Conservation (phyloP, 35 echinoderm and acorn worm species). For the Anneissia japonica region DNA sequence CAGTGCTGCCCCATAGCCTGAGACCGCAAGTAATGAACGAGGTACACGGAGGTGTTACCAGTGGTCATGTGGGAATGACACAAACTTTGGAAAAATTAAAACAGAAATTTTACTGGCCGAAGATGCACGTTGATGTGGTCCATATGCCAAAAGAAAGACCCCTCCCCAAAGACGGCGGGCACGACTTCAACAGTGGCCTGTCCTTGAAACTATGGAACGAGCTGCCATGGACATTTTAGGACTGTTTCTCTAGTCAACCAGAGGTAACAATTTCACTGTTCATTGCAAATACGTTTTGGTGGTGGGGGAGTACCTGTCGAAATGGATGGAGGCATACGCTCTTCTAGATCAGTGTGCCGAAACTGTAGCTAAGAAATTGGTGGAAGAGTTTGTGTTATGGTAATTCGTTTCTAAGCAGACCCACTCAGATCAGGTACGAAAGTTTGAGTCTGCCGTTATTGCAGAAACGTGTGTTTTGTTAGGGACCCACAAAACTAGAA, state of each 20-base stretch:
- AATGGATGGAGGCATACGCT: slow-evolving; percentile 63
- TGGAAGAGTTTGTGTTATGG: no score
- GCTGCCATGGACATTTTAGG: slow-evolving; percentile 66
- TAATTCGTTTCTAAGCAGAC: no score
- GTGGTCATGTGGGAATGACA: slow-evolving; percentile 31
- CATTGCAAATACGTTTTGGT: slow-evolving; percentile 44
- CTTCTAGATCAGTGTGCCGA: slow-evolving; percentile 34
- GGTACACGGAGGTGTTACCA: slow-evolving; percentile 39
- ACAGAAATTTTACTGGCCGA: slow-evolving; percentile 15
- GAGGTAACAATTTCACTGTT: no score
- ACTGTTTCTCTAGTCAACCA: no score
- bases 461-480: no score
- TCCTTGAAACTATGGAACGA: slow-evolving; percentile 24
- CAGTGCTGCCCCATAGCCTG: slow-evolving; percentile 32
- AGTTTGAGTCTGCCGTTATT: no score
- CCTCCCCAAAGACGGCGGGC: slow-evolving; percentile 12
- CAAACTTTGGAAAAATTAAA: slow-evolving; percentile 18
- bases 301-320: slow-evolving; percentile 69
- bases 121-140: neutral
- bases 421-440: no score
- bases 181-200: slow-evolving; percentile 15
- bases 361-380: no score
- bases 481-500: no score
- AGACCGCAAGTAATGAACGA: slow-evolving; percentile 13
- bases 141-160: neutral